phyloP scores from a whole-genome alignment of 2,888 invertebrate genomes.

The Xestia sexstrigata region DNA sequence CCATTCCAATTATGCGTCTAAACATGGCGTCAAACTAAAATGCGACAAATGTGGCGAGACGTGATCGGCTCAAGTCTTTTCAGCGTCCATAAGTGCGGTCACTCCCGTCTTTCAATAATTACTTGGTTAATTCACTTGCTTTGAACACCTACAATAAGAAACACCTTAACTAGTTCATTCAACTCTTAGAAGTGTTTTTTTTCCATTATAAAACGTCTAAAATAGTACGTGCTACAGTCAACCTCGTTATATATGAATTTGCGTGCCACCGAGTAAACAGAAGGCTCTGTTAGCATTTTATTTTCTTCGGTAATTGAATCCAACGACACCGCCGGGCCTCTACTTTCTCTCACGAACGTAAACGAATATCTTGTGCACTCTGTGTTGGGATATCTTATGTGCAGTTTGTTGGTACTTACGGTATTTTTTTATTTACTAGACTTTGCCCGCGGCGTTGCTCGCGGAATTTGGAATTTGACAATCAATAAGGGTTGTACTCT shows the following conservation, averaged over 20 bases:
- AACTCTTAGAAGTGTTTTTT: conserved; percentile 43
- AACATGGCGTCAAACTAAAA: neutral
- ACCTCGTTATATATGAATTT: conserved; percentile 79
- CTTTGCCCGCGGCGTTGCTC: too few relatives aligned
- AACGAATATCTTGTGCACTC: conserved; percentile 7
- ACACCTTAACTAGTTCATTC: conserved; percentile 1
- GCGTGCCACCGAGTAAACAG: conserved; percentile 77
- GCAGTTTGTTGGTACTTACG: neutral
- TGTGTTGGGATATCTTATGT: conserved; percentile 9
- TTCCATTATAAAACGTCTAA: conserved; percentile 65
- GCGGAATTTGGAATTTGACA: too few relatives aligned
- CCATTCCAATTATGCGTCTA: neutral
- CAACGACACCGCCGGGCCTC: conserved; percentile 68
- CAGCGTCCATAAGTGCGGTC: neutral
- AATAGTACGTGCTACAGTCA: conserved; percentile 71
- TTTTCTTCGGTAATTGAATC: conserved; percentile 82
- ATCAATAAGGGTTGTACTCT: too few relatives aligned
- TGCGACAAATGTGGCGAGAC: neutral
- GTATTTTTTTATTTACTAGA: neutral
- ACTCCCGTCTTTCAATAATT: neutral
- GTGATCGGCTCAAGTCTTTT: neutral
- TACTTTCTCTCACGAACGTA: conserved; percentile 42
- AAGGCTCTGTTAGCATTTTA: conserved; percentile 80
- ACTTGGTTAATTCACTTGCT: neutral
- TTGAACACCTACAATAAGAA: neutral